phyloP scores from a whole-genome alignment of 2,113 vertebrate species.

The Spea bombifrons region DNA sequence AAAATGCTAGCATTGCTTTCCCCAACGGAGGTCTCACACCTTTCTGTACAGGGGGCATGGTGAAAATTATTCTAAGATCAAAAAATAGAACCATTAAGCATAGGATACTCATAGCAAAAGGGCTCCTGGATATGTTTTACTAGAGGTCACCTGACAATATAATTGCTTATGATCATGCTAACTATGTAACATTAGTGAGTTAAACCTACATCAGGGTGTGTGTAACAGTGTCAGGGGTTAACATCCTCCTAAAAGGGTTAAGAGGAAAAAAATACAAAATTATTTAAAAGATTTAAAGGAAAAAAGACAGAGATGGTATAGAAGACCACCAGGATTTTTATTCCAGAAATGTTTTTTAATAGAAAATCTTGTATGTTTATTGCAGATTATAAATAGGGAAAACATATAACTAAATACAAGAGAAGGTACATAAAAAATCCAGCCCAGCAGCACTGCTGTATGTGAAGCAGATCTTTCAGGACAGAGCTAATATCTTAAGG shows the following conservation, averaged over 20 bases:
- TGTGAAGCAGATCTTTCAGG: slow-evolving; percentile 75
- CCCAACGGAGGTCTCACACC: neutral
- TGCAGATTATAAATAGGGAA: slow-evolving; percentile 73
- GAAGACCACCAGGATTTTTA: too few species aligned
- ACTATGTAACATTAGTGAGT: too few species aligned
- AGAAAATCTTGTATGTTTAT: slow-evolving; percentile 47
- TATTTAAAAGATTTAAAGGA: too few species aligned
- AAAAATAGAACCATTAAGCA: neutral
- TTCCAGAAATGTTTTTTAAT: too few species aligned
- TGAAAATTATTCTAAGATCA: neutral
- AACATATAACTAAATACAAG: slow-evolving; percentile 66
- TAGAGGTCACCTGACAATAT: too few species aligned
- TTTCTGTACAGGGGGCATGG: neutral
- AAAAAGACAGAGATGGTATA: too few species aligned
- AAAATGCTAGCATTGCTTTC: neutral
- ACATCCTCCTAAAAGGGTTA: too few species aligned
- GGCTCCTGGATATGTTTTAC: too few species aligned
- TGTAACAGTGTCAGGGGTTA: too few species aligned
- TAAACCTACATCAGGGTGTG: too few species aligned
- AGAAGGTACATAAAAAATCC: slow-evolving; percentile 60
- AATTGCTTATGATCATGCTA: too few species aligned
- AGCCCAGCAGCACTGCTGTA: slow-evolving; percentile 69
- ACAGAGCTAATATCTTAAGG: slow-evolving; percentile 84
- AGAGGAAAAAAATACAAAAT: too few species aligned
- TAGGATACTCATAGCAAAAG: neutral